Percentiles rank a stretch among this genome's conserved stretches.
phyloP scores from a whole-genome alignment of 2,888 invertebrate genomes.

The Nomada ruficornis region DNA sequence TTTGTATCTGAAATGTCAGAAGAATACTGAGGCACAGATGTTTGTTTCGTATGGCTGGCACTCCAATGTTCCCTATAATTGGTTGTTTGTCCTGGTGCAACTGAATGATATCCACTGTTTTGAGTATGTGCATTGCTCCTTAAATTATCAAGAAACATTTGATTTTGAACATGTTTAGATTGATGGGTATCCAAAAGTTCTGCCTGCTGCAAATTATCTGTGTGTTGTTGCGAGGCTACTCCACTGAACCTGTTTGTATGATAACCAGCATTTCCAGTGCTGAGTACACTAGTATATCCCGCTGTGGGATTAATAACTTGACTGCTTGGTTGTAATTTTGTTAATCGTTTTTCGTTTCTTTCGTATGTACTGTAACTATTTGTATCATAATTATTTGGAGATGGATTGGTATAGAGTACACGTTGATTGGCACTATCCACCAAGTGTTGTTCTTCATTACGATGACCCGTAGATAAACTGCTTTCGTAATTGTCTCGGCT shows the following conservation, averaged over 20 bases:
- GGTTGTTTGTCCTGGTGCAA: constrained; percentile 29
- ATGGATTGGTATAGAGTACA: constrained; percentile 37
- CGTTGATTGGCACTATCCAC: constrained; percentile 21
- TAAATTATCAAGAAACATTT: constrained; percentile 28
- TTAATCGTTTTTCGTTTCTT: constrained; percentile 34
- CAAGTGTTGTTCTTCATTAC: constrained; percentile 35
- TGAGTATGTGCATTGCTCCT: constrained; percentile 47
- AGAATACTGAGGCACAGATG: constrained; percentile 19
- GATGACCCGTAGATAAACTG: constrained; percentile 16
- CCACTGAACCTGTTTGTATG: constrained; percentile 12
- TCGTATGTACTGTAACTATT: constrained; percentile 48
- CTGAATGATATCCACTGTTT: constrained; percentile 18
- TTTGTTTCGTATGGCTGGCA: constrained; percentile 56
- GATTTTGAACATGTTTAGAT: constrained; percentile 39
- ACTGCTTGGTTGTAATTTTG: constrained; percentile 28
- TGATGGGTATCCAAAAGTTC: constrained; percentile 33
- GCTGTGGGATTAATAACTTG: constrained; percentile 42
- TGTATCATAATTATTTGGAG: constrained; percentile 29
- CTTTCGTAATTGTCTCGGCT: constrained; percentile 26
- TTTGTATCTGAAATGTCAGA: constrained; percentile 9
- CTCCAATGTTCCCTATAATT: constrained; percentile 71
- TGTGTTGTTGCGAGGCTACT: constrained; percentile 18
- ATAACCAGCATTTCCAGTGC: constrained; percentile 32
- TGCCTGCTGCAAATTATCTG: constrained; percentile 30
- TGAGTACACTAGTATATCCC: constrained; percentile 32